Evolutionary conservation across 2,797 vertebrate species (phyloP).

Genomic region (Anableps anableps): DNA sequence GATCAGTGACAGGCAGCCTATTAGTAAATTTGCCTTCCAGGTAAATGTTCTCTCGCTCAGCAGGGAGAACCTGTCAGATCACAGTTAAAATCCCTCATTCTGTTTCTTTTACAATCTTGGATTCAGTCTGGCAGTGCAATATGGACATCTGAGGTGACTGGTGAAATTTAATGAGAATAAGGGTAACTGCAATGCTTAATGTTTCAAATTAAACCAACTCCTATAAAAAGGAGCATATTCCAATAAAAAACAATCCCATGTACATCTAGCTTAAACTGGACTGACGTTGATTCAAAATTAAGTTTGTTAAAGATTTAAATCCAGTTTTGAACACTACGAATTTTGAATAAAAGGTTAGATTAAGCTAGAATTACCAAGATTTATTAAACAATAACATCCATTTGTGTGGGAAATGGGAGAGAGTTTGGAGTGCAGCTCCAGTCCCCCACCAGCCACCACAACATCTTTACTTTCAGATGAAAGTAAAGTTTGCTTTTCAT

Average conservation of each 20-base stretch:
- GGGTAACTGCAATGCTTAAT: background rate
- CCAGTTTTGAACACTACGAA: background rate
- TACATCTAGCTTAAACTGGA: background rate
- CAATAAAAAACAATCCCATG: background rate
- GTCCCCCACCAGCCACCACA: too few relatives aligned
- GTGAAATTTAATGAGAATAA: slow-evolving; percentile 21
- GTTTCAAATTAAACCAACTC: background rate
- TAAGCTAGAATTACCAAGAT: background rate
- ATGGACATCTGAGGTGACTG: slow-evolving; percentile 5
- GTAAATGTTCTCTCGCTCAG: slow-evolving; percentile 33
- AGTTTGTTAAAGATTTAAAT: background rate
- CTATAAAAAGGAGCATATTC: background rate
- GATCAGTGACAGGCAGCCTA: slow-evolving; percentile 33
- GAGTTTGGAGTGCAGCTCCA: too few relatives aligned
- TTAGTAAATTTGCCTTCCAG: slow-evolving; percentile 37
- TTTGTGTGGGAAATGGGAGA: background rate
- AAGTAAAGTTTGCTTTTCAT: background rate
- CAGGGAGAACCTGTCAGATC: slow-evolving; percentile 7
- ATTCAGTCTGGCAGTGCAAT: slow-evolving; percentile 11
- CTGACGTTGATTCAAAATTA: background rate
- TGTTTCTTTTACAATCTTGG: slow-evolving; percentile 24
- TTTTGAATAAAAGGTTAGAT: background rate
- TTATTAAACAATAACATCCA: background rate
- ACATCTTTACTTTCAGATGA: too few relatives aligned
- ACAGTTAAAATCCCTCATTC: slow-evolving; percentile 34